Evolutionary conservation across 53 echinoderm and acorn worm species (phyloP).

Genomic region (Paracentrotus lividus): DNA sequence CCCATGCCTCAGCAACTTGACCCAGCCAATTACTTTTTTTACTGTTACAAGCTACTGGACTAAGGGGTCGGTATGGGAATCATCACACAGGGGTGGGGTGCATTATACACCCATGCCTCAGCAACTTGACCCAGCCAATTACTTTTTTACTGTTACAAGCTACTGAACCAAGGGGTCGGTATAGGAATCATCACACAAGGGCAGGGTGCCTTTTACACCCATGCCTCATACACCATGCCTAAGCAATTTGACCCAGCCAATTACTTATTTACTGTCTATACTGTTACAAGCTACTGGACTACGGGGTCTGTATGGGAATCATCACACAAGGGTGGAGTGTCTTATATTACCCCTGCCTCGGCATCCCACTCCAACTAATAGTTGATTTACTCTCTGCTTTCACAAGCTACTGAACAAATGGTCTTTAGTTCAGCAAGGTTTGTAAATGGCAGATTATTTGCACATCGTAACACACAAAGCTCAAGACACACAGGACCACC

Average conservation of each 20-base stretch:
- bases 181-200: not conserved
- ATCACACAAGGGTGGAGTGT: slow-evolving; percentile 85
- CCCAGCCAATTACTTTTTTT: not conserved
- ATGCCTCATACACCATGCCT: too few relatives aligned
- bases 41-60: too few relatives aligned
- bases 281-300: too few relatives aligned
- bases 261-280: too few relatives aligned
- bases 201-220: too few relatives aligned
- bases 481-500: not conserved
- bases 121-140: slow-evolving; percentile 28
- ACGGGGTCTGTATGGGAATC: slow-evolving; percentile 82
- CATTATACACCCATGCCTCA: slow-evolving; percentile 75
- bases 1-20: slow-evolving; percentile 76
- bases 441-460: slow-evolving; percentile 26
- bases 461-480: not conserved
- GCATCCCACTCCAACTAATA: slow-evolving; percentile 47
- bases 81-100: slow-evolving; percentile 83
- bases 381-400: slow-evolving; percentile 38
- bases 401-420: slow-evolving; percentile 12
- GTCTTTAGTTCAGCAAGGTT: slow-evolving; percentile 8
- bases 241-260: too few relatives aligned
- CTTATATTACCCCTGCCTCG: slow-evolving; percentile 82
- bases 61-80: slow-evolving; percentile 74
- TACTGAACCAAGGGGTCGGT: not conserved
- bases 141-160: not conserved